Conservation (phyloP, 2,113 vertebrate species). For the Eptesicus fuscus region DNA sequence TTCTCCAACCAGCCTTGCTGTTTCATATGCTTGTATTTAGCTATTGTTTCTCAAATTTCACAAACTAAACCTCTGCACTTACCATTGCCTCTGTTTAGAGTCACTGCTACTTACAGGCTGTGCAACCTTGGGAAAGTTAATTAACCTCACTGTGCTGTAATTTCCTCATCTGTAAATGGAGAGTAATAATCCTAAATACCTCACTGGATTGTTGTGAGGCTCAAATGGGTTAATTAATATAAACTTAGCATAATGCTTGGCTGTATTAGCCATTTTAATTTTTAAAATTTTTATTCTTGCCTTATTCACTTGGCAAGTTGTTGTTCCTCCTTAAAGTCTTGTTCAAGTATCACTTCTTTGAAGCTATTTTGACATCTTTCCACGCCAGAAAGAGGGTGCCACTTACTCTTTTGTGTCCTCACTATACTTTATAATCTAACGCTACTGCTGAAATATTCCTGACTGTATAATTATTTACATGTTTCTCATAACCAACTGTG, state of each 20-base stretch:
- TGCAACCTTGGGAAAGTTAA: neutral
- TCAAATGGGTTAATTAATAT: neutral
- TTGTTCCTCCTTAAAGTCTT: neutral
- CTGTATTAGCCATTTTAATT: neutral
- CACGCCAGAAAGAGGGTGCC: neutral
- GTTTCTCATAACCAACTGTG: neutral
- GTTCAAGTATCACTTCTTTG: neutral
- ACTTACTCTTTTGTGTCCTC: neutral
- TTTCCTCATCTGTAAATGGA: neutral
- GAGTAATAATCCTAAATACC: neutral
- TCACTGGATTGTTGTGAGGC: neutral
- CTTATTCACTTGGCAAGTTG: neutral
- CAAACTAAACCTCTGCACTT: neutral
- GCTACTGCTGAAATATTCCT: neutral
- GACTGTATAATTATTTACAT: neutral
- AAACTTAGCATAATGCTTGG: neutral
- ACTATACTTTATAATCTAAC: neutral
- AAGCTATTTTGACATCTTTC: neutral
- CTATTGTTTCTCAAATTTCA: neutral
- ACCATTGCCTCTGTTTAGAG: neutral
- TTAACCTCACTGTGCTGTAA: neutral
- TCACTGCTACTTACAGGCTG: neutral
- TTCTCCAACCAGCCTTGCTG: neutral
- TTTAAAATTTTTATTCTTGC: neutral
- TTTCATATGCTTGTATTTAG: neutral